Percentiles rank a stretch among this genome's conserved stretches.
Evolutionary conservation across 2,888 invertebrate genomes (phyloP).

Genomic region (Alloscopus bannaensis): DNA sequence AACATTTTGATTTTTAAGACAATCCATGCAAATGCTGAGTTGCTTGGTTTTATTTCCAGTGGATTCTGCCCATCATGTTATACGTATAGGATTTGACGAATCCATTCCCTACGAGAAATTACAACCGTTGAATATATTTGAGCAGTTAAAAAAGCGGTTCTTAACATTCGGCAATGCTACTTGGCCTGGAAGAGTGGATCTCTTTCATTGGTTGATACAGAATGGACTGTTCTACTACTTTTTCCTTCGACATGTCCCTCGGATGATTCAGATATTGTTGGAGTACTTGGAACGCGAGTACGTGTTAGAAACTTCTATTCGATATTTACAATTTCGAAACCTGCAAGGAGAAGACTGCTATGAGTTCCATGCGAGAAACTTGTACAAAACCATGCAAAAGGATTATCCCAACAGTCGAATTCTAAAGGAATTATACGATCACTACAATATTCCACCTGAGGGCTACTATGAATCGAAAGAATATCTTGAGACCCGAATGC

Average conservation of each 20-base stretch:
- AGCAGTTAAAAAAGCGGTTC: conserved; percentile 32
- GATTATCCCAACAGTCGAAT: conserved; percentile 47
- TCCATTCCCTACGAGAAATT: neutral
- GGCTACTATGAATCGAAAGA: conserved; percentile 48
- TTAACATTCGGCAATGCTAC: conserved; percentile 36
- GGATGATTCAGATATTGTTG: conserved; percentile 33
- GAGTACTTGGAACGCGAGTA: conserved; percentile 50
- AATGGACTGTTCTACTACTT: conserved; percentile 43
- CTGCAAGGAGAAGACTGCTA: conserved; percentile 47
- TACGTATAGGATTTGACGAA: conserved; percentile 5
- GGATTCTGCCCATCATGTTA: neutral
- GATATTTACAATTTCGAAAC: conserved; percentile 49
- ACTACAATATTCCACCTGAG: conserved; percentile 23
- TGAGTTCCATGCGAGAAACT: conserved; percentile 47
- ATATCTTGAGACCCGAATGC: conserved; percentile 32
- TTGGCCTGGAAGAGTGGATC: conserved; percentile 29
- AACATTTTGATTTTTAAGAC: too few species aligned
- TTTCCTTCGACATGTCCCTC: conserved; percentile 33
- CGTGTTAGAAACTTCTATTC: conserved; percentile 36
- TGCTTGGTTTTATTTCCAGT: neutral
- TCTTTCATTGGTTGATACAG: conserved; percentile 39
- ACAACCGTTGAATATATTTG: conserved; percentile 32
- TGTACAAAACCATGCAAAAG: conserved; percentile 53
- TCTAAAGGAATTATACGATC: conserved; percentile 46
- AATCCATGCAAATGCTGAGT: too few species aligned